phyloP scores from a whole-genome alignment of 2,113 vertebrate species.

The Misgurnus anguillicaudatus region DNA sequence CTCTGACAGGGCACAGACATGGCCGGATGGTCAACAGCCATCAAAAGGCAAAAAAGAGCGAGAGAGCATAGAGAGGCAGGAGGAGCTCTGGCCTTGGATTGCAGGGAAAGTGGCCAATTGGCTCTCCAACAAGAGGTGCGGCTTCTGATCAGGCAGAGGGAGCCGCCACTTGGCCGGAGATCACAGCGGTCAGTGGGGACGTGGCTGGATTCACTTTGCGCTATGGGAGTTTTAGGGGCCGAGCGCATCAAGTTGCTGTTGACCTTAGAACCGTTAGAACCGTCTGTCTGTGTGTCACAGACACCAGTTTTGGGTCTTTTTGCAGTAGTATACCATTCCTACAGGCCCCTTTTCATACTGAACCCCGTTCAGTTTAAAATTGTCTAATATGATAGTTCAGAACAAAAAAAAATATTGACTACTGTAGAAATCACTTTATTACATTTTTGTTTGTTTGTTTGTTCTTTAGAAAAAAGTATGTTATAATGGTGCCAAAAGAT shows the following conservation, averaged over 20 bases:
- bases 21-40: slow-evolving; percentile 65
- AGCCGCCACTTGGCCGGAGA: slow-evolving; percentile 76
- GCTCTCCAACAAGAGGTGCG: slow-evolving; percentile 73
- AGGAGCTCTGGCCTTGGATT: slow-evolving; percentile 69
- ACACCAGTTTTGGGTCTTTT: slow-evolving; percentile 37
- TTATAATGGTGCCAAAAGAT: no score
- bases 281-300: slow-evolving; percentile 47
- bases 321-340: slow-evolving; percentile 41
- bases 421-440: no score
- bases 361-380: not conserved
- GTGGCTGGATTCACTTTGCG: slow-evolving; percentile 62
- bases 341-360: slow-evolving; percentile 44
- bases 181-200: slow-evolving; percentile 79
- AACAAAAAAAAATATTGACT: no score
- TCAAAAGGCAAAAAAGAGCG: slow-evolving; percentile 71
- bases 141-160: slow-evolving; percentile 72
- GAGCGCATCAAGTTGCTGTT: slow-evolving; percentile 63
- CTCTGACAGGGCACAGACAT: slow-evolving; percentile 69
- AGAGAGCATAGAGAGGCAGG: slow-evolving; percentile 76
- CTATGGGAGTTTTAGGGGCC: slow-evolving; percentile 62
- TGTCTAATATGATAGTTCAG: no score
- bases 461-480: no score
- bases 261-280: slow-evolving; percentile 74
- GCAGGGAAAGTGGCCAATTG: slow-evolving; percentile 74
- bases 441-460: no score